Evolutionary conservation across 2,113 vertebrate genomes (phyloP).

Genomic region (Oxyura jamaicensis): DNA sequence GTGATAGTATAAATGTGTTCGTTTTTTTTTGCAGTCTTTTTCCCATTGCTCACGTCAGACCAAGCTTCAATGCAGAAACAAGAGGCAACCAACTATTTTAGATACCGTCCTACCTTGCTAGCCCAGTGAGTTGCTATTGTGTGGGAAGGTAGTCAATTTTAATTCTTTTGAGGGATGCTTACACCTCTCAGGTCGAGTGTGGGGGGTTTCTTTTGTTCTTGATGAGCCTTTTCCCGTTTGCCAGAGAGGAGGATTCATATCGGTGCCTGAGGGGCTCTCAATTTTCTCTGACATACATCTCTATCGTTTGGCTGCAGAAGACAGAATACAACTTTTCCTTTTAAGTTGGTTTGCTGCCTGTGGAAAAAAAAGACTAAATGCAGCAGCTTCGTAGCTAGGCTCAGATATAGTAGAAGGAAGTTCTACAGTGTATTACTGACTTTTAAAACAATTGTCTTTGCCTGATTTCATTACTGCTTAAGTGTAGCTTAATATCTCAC

Average conservation of each 20-base stretch:
- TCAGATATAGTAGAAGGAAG: not conserved
- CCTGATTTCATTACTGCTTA: constrained; percentile 1
- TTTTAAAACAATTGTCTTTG: constrained; percentile 23
- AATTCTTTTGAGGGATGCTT: not conserved
- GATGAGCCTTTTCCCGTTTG: not conserved
- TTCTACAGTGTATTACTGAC: not conserved
- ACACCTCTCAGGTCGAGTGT: not conserved
- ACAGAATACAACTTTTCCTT: not conserved
- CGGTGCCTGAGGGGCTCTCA: not conserved
- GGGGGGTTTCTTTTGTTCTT: not conserved
- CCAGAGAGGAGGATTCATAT: not conserved
- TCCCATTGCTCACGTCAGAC: not conserved
- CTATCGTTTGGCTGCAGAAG: constrained; percentile 1
- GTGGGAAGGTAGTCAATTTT: not conserved
- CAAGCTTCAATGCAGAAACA: not conserved
- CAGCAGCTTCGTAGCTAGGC: not conserved
- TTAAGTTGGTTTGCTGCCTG: not conserved
- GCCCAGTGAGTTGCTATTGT: not conserved
- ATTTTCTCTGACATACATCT: not conserved
- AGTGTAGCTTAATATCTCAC: not conserved
- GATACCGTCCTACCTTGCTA: not conserved
- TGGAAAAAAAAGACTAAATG: not conserved
- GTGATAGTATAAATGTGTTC: not conserved
- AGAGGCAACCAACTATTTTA: not conserved
- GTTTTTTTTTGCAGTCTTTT: not conserved